Evolutionary conservation across 64 coral and sea anemone species (phyloP), one percentile per base, ranked within the genome.

Genomic region (Porites lutea): DNA sequence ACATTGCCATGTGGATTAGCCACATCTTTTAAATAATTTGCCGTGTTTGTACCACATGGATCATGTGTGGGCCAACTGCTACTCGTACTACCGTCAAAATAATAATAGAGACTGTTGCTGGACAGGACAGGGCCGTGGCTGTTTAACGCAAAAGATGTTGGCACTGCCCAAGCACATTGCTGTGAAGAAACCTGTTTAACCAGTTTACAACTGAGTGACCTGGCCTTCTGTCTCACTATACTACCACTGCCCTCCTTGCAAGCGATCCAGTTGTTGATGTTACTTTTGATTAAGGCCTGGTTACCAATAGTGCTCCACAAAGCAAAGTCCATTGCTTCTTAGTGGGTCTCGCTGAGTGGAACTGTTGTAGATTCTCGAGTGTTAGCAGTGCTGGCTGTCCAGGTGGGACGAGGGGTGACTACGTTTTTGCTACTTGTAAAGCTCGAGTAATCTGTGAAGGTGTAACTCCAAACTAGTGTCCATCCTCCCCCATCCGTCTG

Each of bases 1-100:
- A 92, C 68, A 75, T 87, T 92, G 21, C 90, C 82, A 16, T 87
- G 82, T 71, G 90, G 90, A 23, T 77, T 87, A 13, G 16, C 5
- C 37, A 86, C 72, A 47, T 44, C 54, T 67, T 75, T 78, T 27
- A 92, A 37, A 43, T 92, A 58, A 45, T 86, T 87, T 10, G 72
- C 20, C 47, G 22, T 19, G 59, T 43, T 70, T 4, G 15, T 69
- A 2, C 82, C 69, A 49, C 90, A 92, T 19, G 90, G 90, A 69
- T 92, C 90, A 55, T 92, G 82, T 18, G 62, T 55, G 49, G 90
- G 80, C 79, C 43, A 66, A 13, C 52, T 54, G 12, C 0, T 0
- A 4, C 18, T 7, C 1, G 55, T 77, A n/a, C 4, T 47, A 23
- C 47, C 71, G 9, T 86, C 70, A 27, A 87, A 86, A 18, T 71